phyloP scores from a whole-genome alignment of 2,888 invertebrate species.

The Ceramica pisi region DNA sequence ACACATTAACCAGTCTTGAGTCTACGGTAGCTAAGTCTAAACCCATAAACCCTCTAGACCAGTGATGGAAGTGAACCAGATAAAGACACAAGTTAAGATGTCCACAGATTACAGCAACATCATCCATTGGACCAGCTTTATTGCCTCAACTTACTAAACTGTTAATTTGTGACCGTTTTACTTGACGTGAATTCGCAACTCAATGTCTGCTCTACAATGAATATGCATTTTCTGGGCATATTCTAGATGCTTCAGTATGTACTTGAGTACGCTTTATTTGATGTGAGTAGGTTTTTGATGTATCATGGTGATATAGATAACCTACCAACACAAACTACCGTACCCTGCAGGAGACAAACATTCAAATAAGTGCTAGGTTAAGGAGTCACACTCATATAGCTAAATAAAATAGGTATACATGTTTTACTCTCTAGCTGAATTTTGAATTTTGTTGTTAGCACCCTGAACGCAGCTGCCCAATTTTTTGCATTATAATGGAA shows the following conservation, averaged over 20 bases:
- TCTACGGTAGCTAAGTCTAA: conserved; percentile 32
- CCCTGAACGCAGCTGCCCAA: conserved; percentile 1
- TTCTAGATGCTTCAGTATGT: conserved; percentile 20
- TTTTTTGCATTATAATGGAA: neutral
- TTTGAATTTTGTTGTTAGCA: conserved; percentile 4
- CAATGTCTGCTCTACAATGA: conserved; percentile 50
- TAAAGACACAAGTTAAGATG: conserved; percentile 55
- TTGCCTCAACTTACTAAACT: conserved; percentile 59
- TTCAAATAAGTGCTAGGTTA: neutral
- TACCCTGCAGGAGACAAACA: neutral
- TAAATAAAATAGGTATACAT: neutral
- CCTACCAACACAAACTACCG: neutral
- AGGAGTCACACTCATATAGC: neutral
- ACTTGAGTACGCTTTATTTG: conserved; percentile 18
- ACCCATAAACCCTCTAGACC: conserved; percentile 37
- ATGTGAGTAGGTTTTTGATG: conserved; percentile 15
- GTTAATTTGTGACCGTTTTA: conserved; percentile 65
- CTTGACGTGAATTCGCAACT: conserved; percentile 56
- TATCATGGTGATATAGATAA: conserved; percentile 16
- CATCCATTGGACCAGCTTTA: conserved; percentile 64
- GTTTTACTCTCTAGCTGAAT: too few species aligned
- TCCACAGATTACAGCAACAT: conserved; percentile 58
- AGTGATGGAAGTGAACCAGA: conserved; percentile 42
- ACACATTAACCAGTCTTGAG: conserved; percentile 15
- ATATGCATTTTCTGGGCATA: conserved; percentile 59